Conservation (phyloP, 2,888 invertebrate species). For the Lepas anatifera region DNA sequence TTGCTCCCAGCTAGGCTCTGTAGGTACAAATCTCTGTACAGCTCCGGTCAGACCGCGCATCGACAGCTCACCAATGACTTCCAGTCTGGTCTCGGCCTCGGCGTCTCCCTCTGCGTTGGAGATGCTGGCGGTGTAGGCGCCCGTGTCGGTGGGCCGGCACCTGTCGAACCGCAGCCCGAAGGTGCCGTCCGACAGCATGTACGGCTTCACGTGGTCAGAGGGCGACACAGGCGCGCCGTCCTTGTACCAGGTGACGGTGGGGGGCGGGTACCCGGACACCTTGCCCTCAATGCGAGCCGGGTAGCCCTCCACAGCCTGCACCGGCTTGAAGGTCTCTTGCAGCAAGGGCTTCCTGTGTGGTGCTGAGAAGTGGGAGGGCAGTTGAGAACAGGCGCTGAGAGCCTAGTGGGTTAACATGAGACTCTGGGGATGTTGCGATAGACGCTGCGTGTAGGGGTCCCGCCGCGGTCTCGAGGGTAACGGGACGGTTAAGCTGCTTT, state of each 20-base stretch:
- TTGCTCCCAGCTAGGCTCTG: too few species aligned
- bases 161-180: slow-evolving; percentile 44
- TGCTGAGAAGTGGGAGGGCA: not conserved
- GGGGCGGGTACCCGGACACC: slow-evolving; percentile 24
- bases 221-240: slow-evolving; percentile 53
- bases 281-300: not conserved
- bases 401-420: too few species aligned
- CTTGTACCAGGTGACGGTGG: slow-evolving; percentile 23
- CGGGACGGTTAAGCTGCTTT: too few species aligned
- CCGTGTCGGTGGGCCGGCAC: slow-evolving; percentile 52
- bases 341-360: slow-evolving; percentile 15
- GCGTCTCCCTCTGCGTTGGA: slow-evolving; percentile 68
- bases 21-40: too few species aligned
- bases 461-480: too few species aligned
- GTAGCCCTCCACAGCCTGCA: slow-evolving; percentile 1
- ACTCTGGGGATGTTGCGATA: too few species aligned
- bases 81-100: slow-evolving; percentile 47
- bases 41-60: too few species aligned
- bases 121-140: slow-evolving; percentile 62
- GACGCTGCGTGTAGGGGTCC: too few species aligned
- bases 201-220: slow-evolving; percentile 51
- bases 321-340: slow-evolving; percentile 38
- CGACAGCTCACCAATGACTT: slow-evolving; percentile 46
- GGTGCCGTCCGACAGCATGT: slow-evolving; percentile 56
- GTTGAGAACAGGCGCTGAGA: too few species aligned